Conservation (phyloP, 2,797 vertebrate genomes). For the Buphagus erythrorhynchus region DNA sequence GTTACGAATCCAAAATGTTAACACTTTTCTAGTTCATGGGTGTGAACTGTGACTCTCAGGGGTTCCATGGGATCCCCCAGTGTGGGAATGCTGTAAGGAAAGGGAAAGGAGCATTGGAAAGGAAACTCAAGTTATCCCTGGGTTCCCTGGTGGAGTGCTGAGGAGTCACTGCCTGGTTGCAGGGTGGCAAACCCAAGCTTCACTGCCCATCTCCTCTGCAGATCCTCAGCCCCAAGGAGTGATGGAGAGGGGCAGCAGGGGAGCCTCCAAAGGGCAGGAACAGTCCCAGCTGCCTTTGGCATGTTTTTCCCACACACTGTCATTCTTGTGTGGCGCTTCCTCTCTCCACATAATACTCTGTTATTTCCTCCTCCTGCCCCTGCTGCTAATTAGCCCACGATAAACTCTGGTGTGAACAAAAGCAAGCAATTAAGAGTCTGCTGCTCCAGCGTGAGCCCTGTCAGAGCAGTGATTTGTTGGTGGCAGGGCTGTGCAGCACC, state of each 20-base stretch:
- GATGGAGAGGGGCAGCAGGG: neutral
- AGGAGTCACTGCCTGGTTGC: neutral
- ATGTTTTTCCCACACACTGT: neutral
- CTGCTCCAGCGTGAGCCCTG: neutral
- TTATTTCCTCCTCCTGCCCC: constrained; percentile 47
- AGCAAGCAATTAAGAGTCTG: neutral
- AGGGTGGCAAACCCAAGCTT: neutral
- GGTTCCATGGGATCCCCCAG: neutral
- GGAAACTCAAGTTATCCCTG: rapidly evolving
- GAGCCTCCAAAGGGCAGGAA: neutral
- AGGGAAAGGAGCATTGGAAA: neutral
- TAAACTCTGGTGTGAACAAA: constrained; percentile 11
- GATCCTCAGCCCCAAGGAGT: rapidly evolving
- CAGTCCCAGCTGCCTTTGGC: neutral
- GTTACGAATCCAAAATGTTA: neutral
- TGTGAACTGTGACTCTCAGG: rapidly evolving
- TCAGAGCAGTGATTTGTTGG: neutral
- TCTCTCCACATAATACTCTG: neutral
- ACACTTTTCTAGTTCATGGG: neutral
- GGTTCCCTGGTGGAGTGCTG: neutral
- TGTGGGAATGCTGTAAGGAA: neutral
- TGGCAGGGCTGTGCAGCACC: neutral
- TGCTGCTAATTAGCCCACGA: constrained; percentile 18
- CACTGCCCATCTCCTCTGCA: rapidly evolving
- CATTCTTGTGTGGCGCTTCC: rapidly evolving